Evolutionary conservation across 2,113 vertebrate species (phyloP).

Genomic region (Formicarius rufipectus): DNA sequence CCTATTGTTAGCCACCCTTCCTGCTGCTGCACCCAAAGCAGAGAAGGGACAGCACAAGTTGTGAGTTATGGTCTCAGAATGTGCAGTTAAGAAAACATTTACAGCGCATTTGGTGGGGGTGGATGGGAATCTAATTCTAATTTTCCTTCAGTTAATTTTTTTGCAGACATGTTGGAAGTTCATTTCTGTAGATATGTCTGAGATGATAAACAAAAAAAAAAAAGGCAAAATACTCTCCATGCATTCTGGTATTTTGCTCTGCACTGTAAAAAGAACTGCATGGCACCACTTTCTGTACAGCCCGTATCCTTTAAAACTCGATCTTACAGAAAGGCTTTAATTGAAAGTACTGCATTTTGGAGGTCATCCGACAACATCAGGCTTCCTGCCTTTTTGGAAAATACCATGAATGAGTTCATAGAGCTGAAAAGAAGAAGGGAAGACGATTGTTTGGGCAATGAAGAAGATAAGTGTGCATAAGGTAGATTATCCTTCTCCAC

Average conservation of each 20-base stretch:
- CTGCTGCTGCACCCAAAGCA: neutral
- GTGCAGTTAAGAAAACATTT: neutral
- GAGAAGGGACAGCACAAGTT: neutral
- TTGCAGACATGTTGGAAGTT: neutral
- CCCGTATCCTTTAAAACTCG: neutral
- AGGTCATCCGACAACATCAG: neutral
- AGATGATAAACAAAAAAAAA: neutral
- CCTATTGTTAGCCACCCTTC: neutral
- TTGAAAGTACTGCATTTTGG: conserved; percentile 20
- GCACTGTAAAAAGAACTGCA: neutral
- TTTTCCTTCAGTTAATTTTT: neutral
- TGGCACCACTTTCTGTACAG: neutral
- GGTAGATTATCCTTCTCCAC: conserved; percentile 32
- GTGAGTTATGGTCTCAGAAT: neutral
- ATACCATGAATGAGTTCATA: neutral
- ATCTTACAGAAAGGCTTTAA: conserved; percentile 12
- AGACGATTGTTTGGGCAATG: neutral
- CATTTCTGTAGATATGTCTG: neutral
- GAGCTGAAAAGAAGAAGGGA: neutral
- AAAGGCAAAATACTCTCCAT: neutral
- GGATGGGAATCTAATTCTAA: neutral
- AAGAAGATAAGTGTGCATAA: conserved; percentile 17
- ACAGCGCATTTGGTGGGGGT: neutral
- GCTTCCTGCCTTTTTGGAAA: neutral
- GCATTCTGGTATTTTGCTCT: neutral